Evolutionary conservation across 2,888 invertebrate species (phyloP).

Genomic region (Eristalis arbustorum): DNA sequence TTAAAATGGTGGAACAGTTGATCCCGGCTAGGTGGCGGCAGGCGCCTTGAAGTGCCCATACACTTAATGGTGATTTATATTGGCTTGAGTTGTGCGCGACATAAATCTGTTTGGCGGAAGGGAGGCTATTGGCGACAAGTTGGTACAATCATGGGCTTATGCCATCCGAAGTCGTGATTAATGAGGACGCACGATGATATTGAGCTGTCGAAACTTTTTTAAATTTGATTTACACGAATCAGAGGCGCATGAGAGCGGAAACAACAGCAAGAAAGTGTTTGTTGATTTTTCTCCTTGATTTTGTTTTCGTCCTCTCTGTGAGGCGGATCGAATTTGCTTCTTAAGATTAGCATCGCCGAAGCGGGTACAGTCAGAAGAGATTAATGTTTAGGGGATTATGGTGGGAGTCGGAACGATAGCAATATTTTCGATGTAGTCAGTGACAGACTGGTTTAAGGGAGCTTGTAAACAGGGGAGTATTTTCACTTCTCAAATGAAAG

Average conservation of each 20-base stretch:
- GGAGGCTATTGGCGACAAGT: not conserved
- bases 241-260: not conserved
- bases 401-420: too few species aligned
- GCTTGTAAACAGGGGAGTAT: too few species aligned
- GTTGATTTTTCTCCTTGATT: too few species aligned
- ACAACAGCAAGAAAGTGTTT: not conserved
- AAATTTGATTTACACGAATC: slow-evolving; percentile 3
- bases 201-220: slow-evolving; percentile 4
- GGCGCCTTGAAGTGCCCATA: not conserved
- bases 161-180: slow-evolving; percentile 7
- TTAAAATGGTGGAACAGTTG: not conserved
- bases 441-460: too few species aligned
- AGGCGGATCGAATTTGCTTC: not conserved
- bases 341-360: not conserved
- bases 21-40: not conserved
- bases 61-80: not conserved
- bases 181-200: not conserved
- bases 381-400: too few species aligned
- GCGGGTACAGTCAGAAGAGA: not conserved
- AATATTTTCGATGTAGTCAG: too few species aligned
- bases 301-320: too few species aligned
- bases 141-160: not conserved
- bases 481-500: too few species aligned
- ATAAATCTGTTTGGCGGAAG: not conserved
- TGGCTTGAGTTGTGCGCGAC: not conserved